Percentiles rank a stretch among this genome's conserved stretches.
Evolutionary conservation across 1,140 invertebrate species (phyloP).

Genomic region (Harpegnathos saltator): DNA sequence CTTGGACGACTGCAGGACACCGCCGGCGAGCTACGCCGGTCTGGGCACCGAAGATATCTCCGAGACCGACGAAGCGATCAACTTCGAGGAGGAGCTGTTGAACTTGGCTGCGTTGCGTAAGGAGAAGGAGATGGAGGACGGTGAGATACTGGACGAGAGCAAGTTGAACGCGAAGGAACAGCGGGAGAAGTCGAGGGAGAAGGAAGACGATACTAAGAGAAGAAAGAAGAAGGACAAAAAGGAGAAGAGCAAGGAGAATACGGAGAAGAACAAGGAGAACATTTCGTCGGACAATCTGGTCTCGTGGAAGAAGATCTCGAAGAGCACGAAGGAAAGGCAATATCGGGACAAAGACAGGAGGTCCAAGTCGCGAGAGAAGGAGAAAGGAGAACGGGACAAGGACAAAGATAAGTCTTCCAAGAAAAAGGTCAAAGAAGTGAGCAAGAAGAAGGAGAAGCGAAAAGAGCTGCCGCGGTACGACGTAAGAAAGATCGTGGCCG

Average conservation of each 20-base stretch:
- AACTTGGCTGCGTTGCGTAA: constrained; percentile 66
- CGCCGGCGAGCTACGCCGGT: constrained; percentile 81
- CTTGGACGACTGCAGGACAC: constrained; percentile 80
- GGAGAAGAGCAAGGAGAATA: constrained; percentile 85
- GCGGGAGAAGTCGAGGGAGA: constrained; percentile 68
- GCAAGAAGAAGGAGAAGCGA: constrained; percentile 90
- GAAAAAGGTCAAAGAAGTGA: constrained; percentile 91
- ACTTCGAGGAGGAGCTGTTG: constrained; percentile 81
- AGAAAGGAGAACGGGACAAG: constrained; percentile 82
- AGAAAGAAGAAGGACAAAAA: constrained; percentile 83
- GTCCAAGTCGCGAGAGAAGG: constrained; percentile 81
- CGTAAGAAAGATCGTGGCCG: constrained; percentile 91
- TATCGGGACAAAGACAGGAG: constrained; percentile 90
- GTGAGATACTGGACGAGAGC: constrained; percentile 84
- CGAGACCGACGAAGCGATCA: constrained; percentile 82
- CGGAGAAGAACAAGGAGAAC: constrained; percentile 88
- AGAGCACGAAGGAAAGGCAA: constrained; percentile 92
- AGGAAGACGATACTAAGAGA: constrained; percentile 82
- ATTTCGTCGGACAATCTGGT: constrained; percentile 83
- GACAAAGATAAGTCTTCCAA: constrained; percentile 89
- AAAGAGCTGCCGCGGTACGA: constrained; percentile 94
- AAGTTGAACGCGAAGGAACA: constrained; percentile 75
- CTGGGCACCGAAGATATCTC: constrained; percentile 84
- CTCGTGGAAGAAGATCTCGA: constrained; percentile 93
- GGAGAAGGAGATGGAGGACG: constrained; percentile 82